Evolutionary conservation across 53 echinoderm and acorn worm species (phyloP), one percentile per base, ranked within the genome.

Genomic region (Holothuria scabra): DNA sequence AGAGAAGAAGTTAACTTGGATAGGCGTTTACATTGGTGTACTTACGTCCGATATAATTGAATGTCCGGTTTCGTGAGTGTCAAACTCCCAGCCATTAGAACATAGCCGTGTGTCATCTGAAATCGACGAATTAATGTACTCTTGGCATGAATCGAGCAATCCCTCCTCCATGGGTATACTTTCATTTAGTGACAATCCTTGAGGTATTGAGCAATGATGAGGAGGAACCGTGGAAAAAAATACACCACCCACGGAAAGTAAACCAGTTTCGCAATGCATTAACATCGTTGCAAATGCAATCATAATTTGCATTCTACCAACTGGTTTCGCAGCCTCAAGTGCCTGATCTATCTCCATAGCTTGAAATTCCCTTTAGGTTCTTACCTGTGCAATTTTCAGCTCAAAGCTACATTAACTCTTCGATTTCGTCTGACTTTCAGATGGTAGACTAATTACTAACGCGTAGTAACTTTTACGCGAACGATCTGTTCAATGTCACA

Each of bases 221-320:
- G 76, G 76, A 24, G 76, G 76, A 28, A 56, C 55, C 76, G 46
- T 76, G 2, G 76, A 56, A 26, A 75, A 56, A 52, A 76, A 76
- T 14, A 76, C 76, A 52, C 55, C 55, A 56, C n/a, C 26, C 76
- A 76, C 23, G 26, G 55, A 24, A 6, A 29, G 26, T 10, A 76
- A 76, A 12, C 55, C 76, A 49, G 41, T 76, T 56, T 52, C 55
- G 1, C 55, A 25, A 28, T 76, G 25, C 76, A 76, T 76, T 29
- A 76, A 28, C 12, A 56, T 13, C 7, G 76, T 28, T 21, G 76
- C 76, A 55, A 76, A 56, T 28, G 55, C 29, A 29, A 76, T 49
- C 25, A 76, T 49, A 21, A 76, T 12, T 56, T 76, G 76, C n/a
- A 56, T 55, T 13, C 52, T 10, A 4, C 76, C 76, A 3, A 76